Evolutionary conservation across 1,140 invertebrate species (phyloP).

Genomic region (Diabrotica undecimpunctata): DNA sequence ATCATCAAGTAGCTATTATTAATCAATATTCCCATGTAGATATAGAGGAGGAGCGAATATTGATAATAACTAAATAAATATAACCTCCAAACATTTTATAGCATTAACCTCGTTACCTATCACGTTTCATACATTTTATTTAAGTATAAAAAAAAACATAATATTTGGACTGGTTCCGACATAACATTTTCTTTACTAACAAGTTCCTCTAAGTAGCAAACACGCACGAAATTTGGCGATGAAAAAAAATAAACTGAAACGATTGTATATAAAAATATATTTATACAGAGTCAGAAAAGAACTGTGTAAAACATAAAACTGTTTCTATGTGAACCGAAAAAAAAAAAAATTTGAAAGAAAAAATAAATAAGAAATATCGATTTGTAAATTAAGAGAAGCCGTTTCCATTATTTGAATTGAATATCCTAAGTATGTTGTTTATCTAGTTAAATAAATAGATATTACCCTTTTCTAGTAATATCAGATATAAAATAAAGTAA

Average conservation of each 20-base stretch:
- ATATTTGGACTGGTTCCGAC: conserved; percentile 10
- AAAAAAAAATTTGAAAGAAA: conserved; percentile 11
- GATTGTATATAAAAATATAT: conserved; percentile 22
- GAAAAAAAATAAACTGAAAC: conserved; percentile 6
- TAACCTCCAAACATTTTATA: background rate
- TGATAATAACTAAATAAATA: background rate
- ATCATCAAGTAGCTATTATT: background rate
- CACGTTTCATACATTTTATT: background rate
- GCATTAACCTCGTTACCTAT: background rate
- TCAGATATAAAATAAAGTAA: conserved; percentile 19
- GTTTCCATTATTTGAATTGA: conserved; percentile 16
- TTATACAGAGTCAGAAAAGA: conserved; percentile 18
- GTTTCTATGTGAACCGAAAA: conserved; percentile 13
- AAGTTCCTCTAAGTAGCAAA: background rate
- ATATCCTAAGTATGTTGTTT: conserved; percentile 4
- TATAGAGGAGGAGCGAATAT: too few species aligned
- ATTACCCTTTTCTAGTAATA: conserved; percentile 13
- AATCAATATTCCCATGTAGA: background rate
- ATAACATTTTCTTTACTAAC: background rate
- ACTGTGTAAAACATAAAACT: conserved; percentile 20
- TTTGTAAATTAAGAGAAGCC: conserved; percentile 18
- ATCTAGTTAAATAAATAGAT: conserved; percentile 6
- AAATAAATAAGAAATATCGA: background rate
- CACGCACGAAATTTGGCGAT: conserved; percentile 1
- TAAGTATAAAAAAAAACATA: background rate